Base-by-base conservation (phyloP, 2,797 vertebrate species). In the Siniperca scherzeri region DNA sequence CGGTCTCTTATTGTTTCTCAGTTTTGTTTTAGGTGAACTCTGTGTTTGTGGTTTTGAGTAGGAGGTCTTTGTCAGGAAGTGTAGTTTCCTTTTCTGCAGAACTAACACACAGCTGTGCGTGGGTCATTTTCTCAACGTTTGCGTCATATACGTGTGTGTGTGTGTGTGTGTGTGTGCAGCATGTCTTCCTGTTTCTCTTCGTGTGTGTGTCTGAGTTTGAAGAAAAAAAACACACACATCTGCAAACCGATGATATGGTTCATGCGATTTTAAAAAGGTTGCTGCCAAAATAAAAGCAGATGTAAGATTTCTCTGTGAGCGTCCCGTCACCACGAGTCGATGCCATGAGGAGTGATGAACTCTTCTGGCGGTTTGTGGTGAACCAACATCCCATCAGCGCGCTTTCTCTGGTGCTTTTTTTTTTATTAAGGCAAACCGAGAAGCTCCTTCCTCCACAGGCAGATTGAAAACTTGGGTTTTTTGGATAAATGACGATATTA, bases 11-110 rank as follows among this genome's bases (percentile, higher is more conserved):
- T 22, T 10, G 25, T 53, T 8, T 36, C 62, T 68, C 14, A 50
- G n/a, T 19, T 64, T 14, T 25, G 25, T 68, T 36, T 14, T 3
- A 57, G 56, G 14, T 69, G 40, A 69, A 40, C n/a, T 74, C 21
- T 59, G 2, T 85, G 11, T 52, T 3, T 56, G 79, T 48, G 89
- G 90, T 81, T 88, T 90, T 42, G 66, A 82, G 88, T 66, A 3
- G 87, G 81, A 86, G 73, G 81, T 88, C 84, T 74, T 44, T 86
- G 60, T 77, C 90, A 90, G 89, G 83, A 93, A 93, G 67, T 72
- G 0, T 1, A 57, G 82, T 87, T 93, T 93, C 89, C 91, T 88
- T 82, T 90, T 83, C 85, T 52, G 1, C 46, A 85, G 66, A 85
- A 84, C 61, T 53, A 2, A 42, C 80, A 40, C 66, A 10, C 25